Conservation (phyloP, 2,797 vertebrate species). For the Hydrophis major region DNA sequence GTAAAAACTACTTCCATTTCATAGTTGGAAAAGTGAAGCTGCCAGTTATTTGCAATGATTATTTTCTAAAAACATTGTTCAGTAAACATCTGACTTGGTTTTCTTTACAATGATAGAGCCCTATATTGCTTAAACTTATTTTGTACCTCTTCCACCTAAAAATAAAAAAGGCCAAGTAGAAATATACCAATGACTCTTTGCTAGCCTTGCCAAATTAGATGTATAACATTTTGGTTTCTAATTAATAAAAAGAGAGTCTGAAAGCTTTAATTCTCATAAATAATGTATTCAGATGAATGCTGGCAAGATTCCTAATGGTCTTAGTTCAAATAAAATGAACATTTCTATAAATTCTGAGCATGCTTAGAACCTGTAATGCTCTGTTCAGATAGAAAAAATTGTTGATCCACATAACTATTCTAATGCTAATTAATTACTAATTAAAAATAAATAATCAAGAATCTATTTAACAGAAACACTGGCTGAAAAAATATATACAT, state of each 20-base stretch:
- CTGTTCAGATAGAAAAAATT: conserved; percentile 41
- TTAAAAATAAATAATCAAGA: neutral
- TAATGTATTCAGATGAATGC: neutral
- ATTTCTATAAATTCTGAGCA: conserved; percentile 2
- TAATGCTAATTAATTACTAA: conserved; percentile 18
- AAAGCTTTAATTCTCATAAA: neutral
- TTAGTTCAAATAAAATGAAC: neutral
- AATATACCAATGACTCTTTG: too few relatives aligned
- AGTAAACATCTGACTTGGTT: neutral
- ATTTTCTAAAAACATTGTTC: neutral
- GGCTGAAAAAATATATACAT: conserved; percentile 42
- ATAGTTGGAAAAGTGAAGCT: neutral
- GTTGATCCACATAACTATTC: conserved; percentile 28
- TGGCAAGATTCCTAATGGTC: neutral
- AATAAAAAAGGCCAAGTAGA: neutral
- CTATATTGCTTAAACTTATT: neutral
- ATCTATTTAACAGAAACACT: conserved; percentile 26
- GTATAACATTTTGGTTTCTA: neutral
- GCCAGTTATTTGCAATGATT: neutral
- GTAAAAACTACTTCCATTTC: neutral
- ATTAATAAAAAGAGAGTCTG: neutral
- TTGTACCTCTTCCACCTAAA: neutral
- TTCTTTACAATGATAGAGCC: neutral
- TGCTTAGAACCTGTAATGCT: conserved; percentile 37
- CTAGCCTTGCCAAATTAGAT: neutral